Evolutionary conservation across 1,140 invertebrate genomes (phyloP), one percentile per base, ranked within the genome.

Genomic region (Alviniconcha marisindica): DNA sequence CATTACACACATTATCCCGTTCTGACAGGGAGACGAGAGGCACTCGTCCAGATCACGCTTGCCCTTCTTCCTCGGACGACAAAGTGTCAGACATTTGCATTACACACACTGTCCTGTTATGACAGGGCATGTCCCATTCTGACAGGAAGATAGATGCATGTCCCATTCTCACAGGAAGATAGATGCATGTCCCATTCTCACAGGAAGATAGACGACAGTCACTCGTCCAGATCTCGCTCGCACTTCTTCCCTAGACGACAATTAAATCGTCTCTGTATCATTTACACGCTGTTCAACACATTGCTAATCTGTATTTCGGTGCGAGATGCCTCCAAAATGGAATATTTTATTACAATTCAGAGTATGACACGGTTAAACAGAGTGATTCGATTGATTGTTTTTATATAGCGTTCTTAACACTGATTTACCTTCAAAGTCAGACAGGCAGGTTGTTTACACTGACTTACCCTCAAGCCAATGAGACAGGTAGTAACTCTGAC

Each of bases 121-220:
- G 92, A 93, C 97, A n/a, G n/a, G n/a, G n/a, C n/a, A n/a, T n/a
- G n/a, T n/a, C n/a, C n/a, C n/a, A n/a, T n/a, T n/a, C n/a, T n/a
- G n/a, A n/a, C n/a, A 98, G 2, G 96, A 96, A 87, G 95, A n/a
- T n/a, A n/a, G n/a, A n/a, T n/a, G n/a, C 91, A 92, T 0, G 85
- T 87, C 4, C 86, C 90, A 31, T 97, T 97, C 69, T 94, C 92
- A 93, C 97, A 98, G 2, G 96, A 96, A 87, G n/a, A n/a, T n/a
- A n/a, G n/a, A n/a, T n/a, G n/a, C 91, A 92, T 0, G 85, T 87
- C 4, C 86, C 90, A 31, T 97, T 97, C 69, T 94, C 92, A 93
- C 97, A 98, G 2, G 96, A 96, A 87, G n/a, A n/a, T n/a, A n/a
- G n/a, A 95, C 1, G 96, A 95, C 7, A 94, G 94, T 91, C 97